These are phyloP conservation scores for Polyploca ridens DNA, from an alignment of 2,888 invertebrate genomes.

Conservation along the genomic window DNA sequence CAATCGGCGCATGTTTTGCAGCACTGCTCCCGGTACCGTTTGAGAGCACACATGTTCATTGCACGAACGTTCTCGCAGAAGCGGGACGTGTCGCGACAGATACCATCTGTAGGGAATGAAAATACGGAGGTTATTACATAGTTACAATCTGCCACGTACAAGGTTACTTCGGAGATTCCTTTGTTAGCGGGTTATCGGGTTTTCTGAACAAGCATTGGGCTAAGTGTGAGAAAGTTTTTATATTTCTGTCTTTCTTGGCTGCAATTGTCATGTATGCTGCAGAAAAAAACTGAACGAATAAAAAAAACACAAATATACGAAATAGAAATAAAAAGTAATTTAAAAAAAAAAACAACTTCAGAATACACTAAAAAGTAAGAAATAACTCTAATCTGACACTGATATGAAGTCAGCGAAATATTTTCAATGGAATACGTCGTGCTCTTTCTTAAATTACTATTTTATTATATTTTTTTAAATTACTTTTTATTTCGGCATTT, in stretches of 20 bases:
- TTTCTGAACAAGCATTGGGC: neutral
- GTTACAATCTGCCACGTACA: slow-evolving; percentile 6
- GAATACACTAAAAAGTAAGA: no score
- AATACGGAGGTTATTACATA: slow-evolving; percentile 19
- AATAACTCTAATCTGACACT: no score
- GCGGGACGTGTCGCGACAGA: slow-evolving; percentile 92
- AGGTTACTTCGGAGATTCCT: neutral
- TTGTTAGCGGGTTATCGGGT: slow-evolving; percentile 1
- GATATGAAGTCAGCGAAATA: no score
- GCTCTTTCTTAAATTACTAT: no score
- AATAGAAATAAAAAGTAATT: no score
- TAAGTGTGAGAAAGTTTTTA: neutral
- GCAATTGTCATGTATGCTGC: neutral
- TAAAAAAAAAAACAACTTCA: neutral
- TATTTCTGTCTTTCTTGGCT: neutral
- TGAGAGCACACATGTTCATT: slow-evolving; percentile 94
- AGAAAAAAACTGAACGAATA: no score
- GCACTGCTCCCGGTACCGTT: slow-evolving; percentile 93
- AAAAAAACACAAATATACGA: no score
- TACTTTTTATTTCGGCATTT: no score
- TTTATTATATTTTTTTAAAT: no score
- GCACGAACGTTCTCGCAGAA: slow-evolving; percentile 94
- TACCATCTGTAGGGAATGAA: slow-evolving; percentile 79
- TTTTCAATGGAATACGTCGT: no score
- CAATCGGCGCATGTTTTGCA: slow-evolving; percentile 90